phyloP scores from a whole-genome alignment of 2,113 vertebrate species.

The Lophura nycthemera region DNA sequence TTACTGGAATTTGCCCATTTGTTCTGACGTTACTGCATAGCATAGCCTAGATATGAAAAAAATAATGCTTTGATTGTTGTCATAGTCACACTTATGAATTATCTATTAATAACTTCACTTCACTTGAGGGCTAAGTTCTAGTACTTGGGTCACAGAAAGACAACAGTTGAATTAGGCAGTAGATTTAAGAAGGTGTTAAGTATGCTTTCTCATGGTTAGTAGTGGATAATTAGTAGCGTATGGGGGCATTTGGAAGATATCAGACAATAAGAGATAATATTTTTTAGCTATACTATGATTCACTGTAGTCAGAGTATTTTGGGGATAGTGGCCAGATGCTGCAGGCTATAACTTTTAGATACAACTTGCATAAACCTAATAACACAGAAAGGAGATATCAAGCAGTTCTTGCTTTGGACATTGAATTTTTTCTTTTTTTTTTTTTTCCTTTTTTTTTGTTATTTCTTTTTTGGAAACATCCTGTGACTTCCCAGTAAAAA shows the following conservation, averaged over 20 bases:
- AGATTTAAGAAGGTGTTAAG: not conserved
- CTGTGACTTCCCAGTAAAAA: not conserved
- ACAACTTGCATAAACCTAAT: not conserved
- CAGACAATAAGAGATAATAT: not conserved
- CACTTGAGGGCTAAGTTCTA: not conserved
- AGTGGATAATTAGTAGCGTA: not conserved
- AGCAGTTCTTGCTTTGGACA: not conserved
- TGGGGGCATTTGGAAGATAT: not conserved
- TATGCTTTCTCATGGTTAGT: not conserved
- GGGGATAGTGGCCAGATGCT: not conserved
- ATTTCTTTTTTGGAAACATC: not conserved
- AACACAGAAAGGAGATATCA: not conserved
- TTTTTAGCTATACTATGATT: not conserved
- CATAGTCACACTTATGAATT: not conserved
- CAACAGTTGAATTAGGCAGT: not conserved
- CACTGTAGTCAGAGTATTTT: accelerated
- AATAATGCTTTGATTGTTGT: not conserved
- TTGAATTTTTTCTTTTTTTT: not conserved
- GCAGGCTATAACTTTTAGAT: not conserved
- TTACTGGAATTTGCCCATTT: not conserved
- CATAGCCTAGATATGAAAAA: not conserved
- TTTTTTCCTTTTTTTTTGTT: not conserved
- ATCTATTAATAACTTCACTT: not conserved
- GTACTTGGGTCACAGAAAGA: not conserved
- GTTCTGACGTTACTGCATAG: not conserved